phyloP scores from a whole-genome alignment of 30 jellyfish, hydroid and myxozoan species.

The Sanderia malayensis region DNA sequence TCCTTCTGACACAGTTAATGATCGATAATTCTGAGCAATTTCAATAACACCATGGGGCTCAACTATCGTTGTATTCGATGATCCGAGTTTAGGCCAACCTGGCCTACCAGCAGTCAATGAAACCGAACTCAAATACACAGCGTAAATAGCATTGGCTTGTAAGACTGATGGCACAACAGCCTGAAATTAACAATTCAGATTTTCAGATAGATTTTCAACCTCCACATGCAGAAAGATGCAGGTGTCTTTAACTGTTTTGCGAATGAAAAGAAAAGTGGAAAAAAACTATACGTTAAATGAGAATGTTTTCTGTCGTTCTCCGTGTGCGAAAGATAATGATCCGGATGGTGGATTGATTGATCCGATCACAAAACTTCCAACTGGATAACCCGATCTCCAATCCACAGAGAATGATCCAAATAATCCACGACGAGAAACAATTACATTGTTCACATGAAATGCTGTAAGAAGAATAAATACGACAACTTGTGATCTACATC shows the following conservation, averaged over 20 bases:
- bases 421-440: constrained; percentile 53
- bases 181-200: too few relatives aligned
- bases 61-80: constrained; percentile 44
- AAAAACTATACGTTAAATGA: constrained; percentile 51
- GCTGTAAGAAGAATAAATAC: too few relatives aligned
- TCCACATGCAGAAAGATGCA: too few relatives aligned
- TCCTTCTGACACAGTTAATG: constrained; percentile 73
- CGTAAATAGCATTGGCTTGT: constrained; percentile 35
- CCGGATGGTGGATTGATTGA: constrained; percentile 64
- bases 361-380: constrained; percentile 44
- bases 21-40: constrained; percentile 30
- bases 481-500: too few relatives aligned
- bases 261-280: too few relatives aligned
- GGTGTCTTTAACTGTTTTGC: too few relatives aligned
- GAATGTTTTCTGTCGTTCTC: constrained; percentile 41
- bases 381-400: constrained; percentile 82
- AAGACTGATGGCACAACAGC: constrained; percentile 9
- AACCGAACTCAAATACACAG: constrained; percentile 45
- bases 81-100: constrained; percentile 69
- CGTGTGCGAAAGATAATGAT: constrained; percentile 46
- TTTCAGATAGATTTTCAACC: too few relatives aligned
- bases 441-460: constrained; percentile 25
- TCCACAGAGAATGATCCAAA: constrained; percentile 55
- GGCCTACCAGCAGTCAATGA: constrained; percentile 59
- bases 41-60: constrained; percentile 93